Conservation (phyloP, 2,888 invertebrate species). For the Catocala sponsa region DNA sequence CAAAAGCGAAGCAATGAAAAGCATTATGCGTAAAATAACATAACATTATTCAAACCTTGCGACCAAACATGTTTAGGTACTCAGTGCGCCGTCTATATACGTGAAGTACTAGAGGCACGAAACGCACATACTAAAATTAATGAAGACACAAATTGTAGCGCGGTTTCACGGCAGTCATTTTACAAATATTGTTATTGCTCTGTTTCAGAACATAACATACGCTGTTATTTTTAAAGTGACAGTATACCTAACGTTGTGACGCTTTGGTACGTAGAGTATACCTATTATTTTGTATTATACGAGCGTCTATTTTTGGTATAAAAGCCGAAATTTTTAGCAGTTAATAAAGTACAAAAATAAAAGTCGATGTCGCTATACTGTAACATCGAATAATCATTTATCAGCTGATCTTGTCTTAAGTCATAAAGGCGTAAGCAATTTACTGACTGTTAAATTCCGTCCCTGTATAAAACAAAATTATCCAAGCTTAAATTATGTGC, state of each 20-base stretch:
- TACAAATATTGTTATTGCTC: conserved; percentile 20
- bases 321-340: too few relatives aligned
- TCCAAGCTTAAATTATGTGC: too few relatives aligned
- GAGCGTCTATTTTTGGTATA: neutral
- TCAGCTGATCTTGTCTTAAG: too few relatives aligned
- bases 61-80: too few relatives aligned
- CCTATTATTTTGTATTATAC: neutral
- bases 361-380: too few relatives aligned
- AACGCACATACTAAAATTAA: conserved; percentile 24
- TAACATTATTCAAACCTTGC: too few relatives aligned
- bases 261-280: neutral
- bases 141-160: conserved; percentile 11
- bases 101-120: conserved; percentile 1
- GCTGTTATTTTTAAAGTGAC: conserved; percentile 4
- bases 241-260: conserved; percentile 13
- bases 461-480: too few relatives aligned
- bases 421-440: too few relatives aligned
- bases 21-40: neutral
- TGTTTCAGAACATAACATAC: conserved; percentile 1
- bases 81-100: neutral
- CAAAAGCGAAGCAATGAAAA: neutral
- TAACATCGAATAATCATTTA: too few relatives aligned
- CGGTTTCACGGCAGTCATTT: conserved; percentile 9
- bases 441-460: too few relatives aligned
- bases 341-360: too few relatives aligned